Evolutionary conservation across 2,797 vertebrate species (phyloP), one percentile per base, ranked within the genome.

Genomic region (Girardinus metallicus): DNA sequence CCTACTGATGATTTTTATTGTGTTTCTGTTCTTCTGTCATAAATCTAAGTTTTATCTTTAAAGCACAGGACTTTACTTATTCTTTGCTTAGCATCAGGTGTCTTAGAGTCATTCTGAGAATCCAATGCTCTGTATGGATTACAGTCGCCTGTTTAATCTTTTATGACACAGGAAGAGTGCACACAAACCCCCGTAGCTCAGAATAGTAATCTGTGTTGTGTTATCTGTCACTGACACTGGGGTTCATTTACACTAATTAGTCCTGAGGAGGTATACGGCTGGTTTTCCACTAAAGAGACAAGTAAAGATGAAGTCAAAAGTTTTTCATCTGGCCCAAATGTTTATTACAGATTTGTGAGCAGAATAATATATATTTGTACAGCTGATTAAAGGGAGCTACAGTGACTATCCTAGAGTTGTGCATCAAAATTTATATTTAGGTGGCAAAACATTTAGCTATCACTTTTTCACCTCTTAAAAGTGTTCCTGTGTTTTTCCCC

Each of bases 171-270:
- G 95, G 94, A 96, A 94, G 94, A 90, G 89, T 79, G 90, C 90
- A 91, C 88, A 92, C 91, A 88, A 94, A 90, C 91, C 92, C 88
- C 85, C 86, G 93, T 83, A 92, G 92, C 93, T 88, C 88, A 91
- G 80, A 93, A 93, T 91, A 95, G 93, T 95, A 95, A 96, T 93
- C 88, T 88, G 82, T 93, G 94, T 96, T 93, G 89, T 92, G 93
- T 96, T 96, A 95, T 95, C 88, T 84, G 76, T 87, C 87, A 82
- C 62, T 88, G 83, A 81, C 90, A 84, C 85, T 85, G 89, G 82
- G 90, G 92, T 95, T 95, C 92, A 21, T 90, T 95, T 94, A 93
- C 94, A 91, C 90, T 90, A 86, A 92, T 90, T 87, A 85, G 89
- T 82, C 86, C 82, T 83, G 78, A 85, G 79, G 88, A 88, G 87